These are phyloP conservation scores for Anhinga anhinga DNA, from an alignment of 2,113 vertebrate genomes.

Conservation along the genomic window DNA sequence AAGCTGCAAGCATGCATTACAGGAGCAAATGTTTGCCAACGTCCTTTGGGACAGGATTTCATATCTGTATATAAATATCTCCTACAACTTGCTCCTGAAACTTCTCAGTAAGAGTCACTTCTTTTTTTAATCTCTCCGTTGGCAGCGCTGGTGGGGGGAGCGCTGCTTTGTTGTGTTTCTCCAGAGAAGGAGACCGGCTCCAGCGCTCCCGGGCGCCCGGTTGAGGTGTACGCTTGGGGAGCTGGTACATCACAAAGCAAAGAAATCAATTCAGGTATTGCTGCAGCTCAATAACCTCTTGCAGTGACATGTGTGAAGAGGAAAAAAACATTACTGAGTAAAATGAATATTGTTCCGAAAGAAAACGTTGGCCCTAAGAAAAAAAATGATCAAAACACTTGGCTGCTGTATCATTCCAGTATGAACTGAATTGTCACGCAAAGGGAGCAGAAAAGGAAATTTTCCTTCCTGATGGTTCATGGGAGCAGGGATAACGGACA, in stretches of 20 bases:
- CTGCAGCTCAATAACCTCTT: not conserved
- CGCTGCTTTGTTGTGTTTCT: not conserved
- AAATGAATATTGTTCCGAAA: not conserved
- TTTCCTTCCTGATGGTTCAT: not conserved
- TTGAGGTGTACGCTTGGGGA: fast-evolving
- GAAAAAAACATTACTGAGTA: not conserved
- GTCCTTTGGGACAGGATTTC: not conserved
- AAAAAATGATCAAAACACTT: not conserved
- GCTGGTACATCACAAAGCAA: not conserved
- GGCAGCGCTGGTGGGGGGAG: not conserved
- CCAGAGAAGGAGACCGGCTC: not conserved
- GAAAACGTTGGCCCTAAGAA: not conserved
- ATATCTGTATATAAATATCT: not conserved
- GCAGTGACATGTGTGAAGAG: not conserved
- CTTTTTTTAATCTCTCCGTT: not conserved
- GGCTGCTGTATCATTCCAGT: not conserved
- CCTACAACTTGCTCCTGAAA: not conserved
- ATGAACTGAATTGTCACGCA: constrained; percentile 35
- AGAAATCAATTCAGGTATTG: not conserved
- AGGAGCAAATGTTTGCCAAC: not conserved
- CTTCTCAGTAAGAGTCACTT: not conserved
- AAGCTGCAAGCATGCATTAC: not conserved
- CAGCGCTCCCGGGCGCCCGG: fast-evolving
- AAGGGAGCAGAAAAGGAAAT: not conserved
- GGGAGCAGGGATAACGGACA: not conserved